Evolutionary conservation across 2,113 vertebrate species (phyloP), one percentile per base, ranked within the genome.

Genomic region (Ptychochromis oligacanthus): DNA sequence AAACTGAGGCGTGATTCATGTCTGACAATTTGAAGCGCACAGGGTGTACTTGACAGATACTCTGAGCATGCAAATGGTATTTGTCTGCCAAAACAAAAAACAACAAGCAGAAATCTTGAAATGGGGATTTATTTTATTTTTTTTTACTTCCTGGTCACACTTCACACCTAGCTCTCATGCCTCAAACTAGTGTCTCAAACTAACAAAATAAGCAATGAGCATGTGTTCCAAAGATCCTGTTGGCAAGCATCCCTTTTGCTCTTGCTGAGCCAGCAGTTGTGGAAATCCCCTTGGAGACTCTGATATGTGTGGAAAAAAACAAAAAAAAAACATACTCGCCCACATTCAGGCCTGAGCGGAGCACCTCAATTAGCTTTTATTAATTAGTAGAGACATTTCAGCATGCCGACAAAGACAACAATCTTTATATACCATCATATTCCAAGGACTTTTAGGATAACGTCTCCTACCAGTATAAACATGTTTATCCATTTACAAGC

Each of bases 271-370:
- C 65, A 78, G 67, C 36, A 52, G 28, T 24, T 38, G 80, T 91
- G 91, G 92, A 93, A 93, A 92, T 92, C 85, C 89, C 91, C 88
- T 36, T 81, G 72, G 55, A 77, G 55, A 87, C 58, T 58, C 82
- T 67, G 62, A 80, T 22, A 59, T 75, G 20, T 38, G 56, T 11
- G 18, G 70, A 40, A 15, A 76, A 77, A 91, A 31, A 17, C 31
- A 31, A 31, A 31, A 2, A 31, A 31, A 31, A 31, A 31, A 31
- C 28, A 70, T 7, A 17, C 46, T 49, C 75, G 7, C 82, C 75
- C 64, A 54, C 59, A 52, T 20, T 28, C 70, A 70, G 78, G 14
- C 31, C 2, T 31, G 17, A 46, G 43, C 62, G 18, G 7, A 64
- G 60, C n/a, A 18, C 58, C 31, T 26, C 61, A n/a, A 2, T 65